Evolutionary conservation across 1,140 invertebrate species (phyloP), one percentile per base, ranked within the genome.

Genomic region (Ladona fulva): DNA sequence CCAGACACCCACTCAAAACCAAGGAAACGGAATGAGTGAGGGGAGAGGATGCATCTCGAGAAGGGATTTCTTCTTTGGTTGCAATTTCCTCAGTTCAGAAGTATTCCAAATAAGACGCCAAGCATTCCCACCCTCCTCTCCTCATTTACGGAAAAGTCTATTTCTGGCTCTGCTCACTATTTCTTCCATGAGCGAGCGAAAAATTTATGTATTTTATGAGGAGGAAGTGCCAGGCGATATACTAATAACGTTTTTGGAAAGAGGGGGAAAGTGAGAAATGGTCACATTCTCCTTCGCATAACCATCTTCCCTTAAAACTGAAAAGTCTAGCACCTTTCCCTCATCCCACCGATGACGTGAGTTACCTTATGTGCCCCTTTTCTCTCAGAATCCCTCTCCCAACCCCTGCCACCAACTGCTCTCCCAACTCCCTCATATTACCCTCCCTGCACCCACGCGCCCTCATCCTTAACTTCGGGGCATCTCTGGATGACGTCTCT

Each of bases 161-260:
- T 66, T 66, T 66, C 14, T 12, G 14, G 52, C 16, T 22, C 3
- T 12, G 3, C 52, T 3, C 52, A 16, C n/a, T 66, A 16, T 66
- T 66, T 66, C 52, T 66, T 12, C 52, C 3, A 12, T 3, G 16
- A 3, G 52, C 52, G n/a, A 16, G 52, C 52, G 52, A 22, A 66
- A 66, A 66, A 66, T 66, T 66, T 66, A 66, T 66, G 52, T 66
- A 66, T 66, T 66, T 66, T 66, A 66, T 66, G 52, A 66, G 52
- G 14, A 66, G 52, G 52, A 66, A 66, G 52, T 66, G 52, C 52
- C 52, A 22, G 52, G n/a, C 52, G 52, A 66, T 66, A 66, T 66
- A 66, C 52, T 66, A 66, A 66, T 66, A 66, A 66, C 52, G 52
- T 66, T 16, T 66, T 19, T 66, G 52, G 52, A 19, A 66, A 66